These are phyloP conservation scores for Drosophila kokeensis DNA, from an alignment of 2,888 invertebrate genomes.

Conservation along the genomic window DNA sequence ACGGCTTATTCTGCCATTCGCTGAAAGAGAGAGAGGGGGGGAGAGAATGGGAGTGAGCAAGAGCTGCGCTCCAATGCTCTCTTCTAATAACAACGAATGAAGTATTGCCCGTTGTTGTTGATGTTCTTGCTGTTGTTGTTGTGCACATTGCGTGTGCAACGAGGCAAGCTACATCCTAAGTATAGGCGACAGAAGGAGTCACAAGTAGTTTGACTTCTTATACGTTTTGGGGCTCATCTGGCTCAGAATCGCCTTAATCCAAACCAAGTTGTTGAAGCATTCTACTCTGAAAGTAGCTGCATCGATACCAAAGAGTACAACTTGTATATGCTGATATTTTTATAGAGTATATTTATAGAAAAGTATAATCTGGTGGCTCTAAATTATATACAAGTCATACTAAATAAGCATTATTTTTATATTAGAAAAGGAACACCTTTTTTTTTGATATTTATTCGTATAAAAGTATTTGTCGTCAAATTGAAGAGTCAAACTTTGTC, in stretches of 20 bases:
- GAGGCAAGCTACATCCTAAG: conserved; percentile 42
- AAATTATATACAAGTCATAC: neutral
- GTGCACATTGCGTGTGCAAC: conserved; percentile 50
- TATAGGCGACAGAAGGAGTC: conserved; percentile 40
- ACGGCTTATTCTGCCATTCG: conserved; percentile 43
- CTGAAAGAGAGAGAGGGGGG: conserved; percentile 3
- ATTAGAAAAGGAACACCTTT: neutral
- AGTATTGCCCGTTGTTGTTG: conserved; percentile 50
- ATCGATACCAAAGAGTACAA: neutral
- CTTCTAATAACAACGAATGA: conserved; percentile 62
- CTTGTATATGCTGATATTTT: neutral
- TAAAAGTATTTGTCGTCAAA: neutral
- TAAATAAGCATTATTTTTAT: neutral
- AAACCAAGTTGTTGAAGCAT: too few species aligned
- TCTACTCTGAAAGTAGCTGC: neutral
- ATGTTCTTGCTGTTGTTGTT: conserved; percentile 18
- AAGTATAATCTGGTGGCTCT: neutral
- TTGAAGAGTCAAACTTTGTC: neutral
- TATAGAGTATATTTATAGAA: neutral
- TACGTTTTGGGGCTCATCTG: neutral
- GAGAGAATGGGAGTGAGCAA: neutral
- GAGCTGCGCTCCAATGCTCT: conserved; percentile 32
- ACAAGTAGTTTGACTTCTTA: neutral
- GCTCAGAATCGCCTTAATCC: neutral
- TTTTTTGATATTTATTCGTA: neutral